These are phyloP conservation scores for Tympanoctomys barrerae DNA, from an alignment of 2,797 vertebrate genomes.

Conservation along the genomic window DNA sequence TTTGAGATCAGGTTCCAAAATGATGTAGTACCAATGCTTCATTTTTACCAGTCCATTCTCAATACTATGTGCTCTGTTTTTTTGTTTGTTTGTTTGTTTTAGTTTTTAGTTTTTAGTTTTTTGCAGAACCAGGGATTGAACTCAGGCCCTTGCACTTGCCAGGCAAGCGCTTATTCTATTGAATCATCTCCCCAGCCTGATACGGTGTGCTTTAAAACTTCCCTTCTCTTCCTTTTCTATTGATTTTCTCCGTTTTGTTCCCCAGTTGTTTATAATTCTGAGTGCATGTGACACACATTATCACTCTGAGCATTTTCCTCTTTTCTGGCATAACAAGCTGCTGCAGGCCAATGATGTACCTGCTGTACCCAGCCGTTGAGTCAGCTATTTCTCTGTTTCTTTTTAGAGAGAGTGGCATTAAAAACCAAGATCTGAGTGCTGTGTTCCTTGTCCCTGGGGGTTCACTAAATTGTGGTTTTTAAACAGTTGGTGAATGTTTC, in stretches of 20 bases:
- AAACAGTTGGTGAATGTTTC: background rate
- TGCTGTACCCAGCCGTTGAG: background rate
- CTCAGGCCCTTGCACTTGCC: too few species aligned
- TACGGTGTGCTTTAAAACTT: background rate
- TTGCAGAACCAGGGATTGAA: too few species aligned
- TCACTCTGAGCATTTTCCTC: background rate
- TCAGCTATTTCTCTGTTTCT: background rate
- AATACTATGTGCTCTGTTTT: too few species aligned
- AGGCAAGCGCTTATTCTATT: too few species aligned
- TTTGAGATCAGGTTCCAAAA: background rate
- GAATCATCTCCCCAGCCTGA: too few species aligned
- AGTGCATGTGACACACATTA: background rate
- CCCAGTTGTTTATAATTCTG: background rate
- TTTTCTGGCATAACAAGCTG: background rate
- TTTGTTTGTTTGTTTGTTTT: too few species aligned
- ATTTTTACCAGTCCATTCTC: background rate
- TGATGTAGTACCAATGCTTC: too few species aligned
- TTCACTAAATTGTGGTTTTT: background rate
- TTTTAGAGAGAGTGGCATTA: background rate
- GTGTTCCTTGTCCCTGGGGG: background rate
- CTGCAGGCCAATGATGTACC: background rate
- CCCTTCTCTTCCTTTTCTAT: background rate
- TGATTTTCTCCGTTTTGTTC: background rate
- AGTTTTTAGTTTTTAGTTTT: too few species aligned
- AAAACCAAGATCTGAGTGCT: background rate